Evolutionary conservation across 2,113 vertebrate species (phyloP).

Genomic region (Siniperca knerii): DNA sequence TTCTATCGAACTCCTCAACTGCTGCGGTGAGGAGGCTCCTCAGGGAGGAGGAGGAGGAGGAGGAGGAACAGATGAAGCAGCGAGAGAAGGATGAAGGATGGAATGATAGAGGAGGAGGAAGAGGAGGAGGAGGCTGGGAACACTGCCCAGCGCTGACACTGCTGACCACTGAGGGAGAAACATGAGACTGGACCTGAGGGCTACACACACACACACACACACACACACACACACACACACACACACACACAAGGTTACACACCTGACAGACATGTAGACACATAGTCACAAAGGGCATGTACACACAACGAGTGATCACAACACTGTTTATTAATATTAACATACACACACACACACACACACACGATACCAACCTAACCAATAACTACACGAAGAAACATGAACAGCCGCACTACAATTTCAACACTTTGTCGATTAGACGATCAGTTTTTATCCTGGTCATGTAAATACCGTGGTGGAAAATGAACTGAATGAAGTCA

Average conservation of each 20-base stretch:
- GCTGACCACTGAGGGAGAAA: constrained; percentile 34
- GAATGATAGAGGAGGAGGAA: not conserved
- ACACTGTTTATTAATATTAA: constrained; percentile 19
- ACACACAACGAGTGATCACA: constrained; percentile 9
- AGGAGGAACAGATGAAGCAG: constrained; percentile 7
- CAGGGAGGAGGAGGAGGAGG: constrained; percentile 18
- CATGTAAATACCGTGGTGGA: too few relatives aligned
- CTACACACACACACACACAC: not conserved
- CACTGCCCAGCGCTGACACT: not conserved
- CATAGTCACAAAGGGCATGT: not conserved
- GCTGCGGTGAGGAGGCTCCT: constrained; percentile 62
- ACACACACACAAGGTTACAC: not conserved
- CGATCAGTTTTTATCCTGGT: too few relatives aligned
- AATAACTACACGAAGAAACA: too few relatives aligned
- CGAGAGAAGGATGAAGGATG: not conserved
- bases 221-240: not conserved
- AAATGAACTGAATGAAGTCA: too few relatives aligned
- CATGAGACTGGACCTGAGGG: constrained; percentile 29
- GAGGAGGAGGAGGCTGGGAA: not conserved
- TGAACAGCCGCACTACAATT: too few relatives aligned
- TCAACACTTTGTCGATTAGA: too few relatives aligned
- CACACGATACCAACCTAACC: not conserved
- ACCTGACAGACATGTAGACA: not conserved
- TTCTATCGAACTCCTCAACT: constrained; percentile 82
- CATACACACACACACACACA: constrained; percentile 18